Evolutionary conservation across 2,797 vertebrate species (phyloP), one percentile per base, ranked within the genome.

Genomic region (Galagoides demidoff): DNA sequence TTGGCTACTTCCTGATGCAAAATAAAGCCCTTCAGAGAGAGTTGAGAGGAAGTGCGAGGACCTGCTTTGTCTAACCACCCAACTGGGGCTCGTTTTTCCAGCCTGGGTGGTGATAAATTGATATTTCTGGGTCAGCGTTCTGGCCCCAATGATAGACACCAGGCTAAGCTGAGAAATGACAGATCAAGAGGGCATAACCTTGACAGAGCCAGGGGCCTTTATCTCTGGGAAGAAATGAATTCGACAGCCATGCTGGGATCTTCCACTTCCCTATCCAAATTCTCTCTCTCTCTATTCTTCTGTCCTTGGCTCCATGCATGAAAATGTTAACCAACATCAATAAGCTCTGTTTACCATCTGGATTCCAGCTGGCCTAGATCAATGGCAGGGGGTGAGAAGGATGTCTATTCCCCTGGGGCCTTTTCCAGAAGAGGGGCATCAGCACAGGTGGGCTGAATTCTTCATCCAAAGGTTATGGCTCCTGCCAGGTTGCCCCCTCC

Each of bases 131-230:
- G 59, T 45, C 57, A 20, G 43, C n/a, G 23, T 2, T 13, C 25
- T n/a, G 70, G 29, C 6, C 61, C 22, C 1, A 1, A 34, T 5
- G 17, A 66, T 8, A 49, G 34, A 20, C 31, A n/a, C 22, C 11
- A 73, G 64, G 45, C 55, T 27, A 0, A 37, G 43, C 11, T 63
- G 25, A 90, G n/a, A 77, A 68, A 29, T 1, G 14, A 17, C 20
- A 83, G 57, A 16, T 2, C 1, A 31, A 52, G 27, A 31, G n/a
- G 55, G 13, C 0, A 19, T 0, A 63, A 37, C 19, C 22, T 4
- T 20, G 0, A 16, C 2, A 27, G 0, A 12, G 9, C 7, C 23
- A 22, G 29, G 0, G 57, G 3, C 12, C 55, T 83, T 66, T 13
- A 63, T 76, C 61, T 74, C 29, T 17, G 52, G 20, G 57, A 92